Conservation (phyloP, 2,113 vertebrate species). For the Trochalopteron elliotii region DNA sequence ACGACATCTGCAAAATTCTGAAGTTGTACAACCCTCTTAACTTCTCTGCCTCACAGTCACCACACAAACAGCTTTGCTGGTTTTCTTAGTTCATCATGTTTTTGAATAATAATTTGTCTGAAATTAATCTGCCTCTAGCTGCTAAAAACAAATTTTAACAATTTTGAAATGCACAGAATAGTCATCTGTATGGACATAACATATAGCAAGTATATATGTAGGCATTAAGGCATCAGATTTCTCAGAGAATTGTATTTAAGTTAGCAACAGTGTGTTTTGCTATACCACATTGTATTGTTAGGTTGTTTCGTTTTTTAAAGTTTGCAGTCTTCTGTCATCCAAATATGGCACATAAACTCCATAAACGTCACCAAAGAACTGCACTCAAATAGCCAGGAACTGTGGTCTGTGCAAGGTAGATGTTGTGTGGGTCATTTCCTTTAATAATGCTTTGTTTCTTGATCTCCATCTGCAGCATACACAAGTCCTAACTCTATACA, state of each 20-base stretch:
- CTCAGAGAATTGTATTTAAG: background rate
- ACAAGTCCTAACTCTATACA: background rate
- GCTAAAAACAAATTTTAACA: background rate
- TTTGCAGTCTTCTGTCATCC: background rate
- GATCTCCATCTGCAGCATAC: background rate
- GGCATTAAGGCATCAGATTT: background rate
- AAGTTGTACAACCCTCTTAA: background rate
- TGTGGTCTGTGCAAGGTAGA: background rate
- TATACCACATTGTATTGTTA: background rate
- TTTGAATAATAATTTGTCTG: fast-evolving
- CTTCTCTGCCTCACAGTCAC: background rate
- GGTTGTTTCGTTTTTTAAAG: background rate
- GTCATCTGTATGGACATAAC: background rate
- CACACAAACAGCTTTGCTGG: background rate
- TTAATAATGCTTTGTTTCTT: background rate
- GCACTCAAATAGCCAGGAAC: background rate
- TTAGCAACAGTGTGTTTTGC: background rate
- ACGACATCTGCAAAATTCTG: background rate
- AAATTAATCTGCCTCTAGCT: background rate
- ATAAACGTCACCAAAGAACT: background rate
- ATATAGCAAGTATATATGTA: background rate
- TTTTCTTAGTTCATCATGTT: background rate
- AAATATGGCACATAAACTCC: background rate
- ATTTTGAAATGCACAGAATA: background rate
- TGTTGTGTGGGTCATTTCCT: background rate